Base-by-base conservation (phyloP, 1,140 invertebrate genomes). In the Himalopsyche phryganea region DNA sequence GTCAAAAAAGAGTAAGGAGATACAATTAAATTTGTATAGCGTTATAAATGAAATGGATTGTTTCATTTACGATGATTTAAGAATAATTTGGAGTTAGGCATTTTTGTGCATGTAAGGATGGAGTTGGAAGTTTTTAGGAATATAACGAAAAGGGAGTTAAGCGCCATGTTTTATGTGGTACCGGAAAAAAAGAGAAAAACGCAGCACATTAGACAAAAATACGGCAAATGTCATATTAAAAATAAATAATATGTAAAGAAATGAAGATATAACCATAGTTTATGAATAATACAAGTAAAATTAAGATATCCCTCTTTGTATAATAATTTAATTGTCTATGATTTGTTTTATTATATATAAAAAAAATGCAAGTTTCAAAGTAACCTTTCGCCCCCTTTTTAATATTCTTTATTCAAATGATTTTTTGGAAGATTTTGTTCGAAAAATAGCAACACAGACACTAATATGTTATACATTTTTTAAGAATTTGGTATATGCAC, bases 161-260 rank as follows among this genome's bases (percentile, higher is more conserved):
- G 9, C 46, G 18, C 45, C 19, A 23, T 11, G 33, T 32, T 28
- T 45, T 19, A 17, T 28, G 3, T 9, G 46, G 41, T 41, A 63
- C 56, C 61, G 56, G 56, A 59, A 63, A 55, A 15, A 53, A 61
- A 62, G 46, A 59, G 52, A 59, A 53, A 63, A 54, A 51, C 59
- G 61, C 56, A 63, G 61, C 61, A 63, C 54, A 48, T 63, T 58
- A 63, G 56, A 58, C 49, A 62, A 28, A 45, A 9, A n/a, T 46
- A 28, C 45, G 40, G 32, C 20, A 33, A 44, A n/a, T n/a, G n/a
- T 3, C 14, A 32, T 13, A 15, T 44, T 15, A 32, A 32, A 52
- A 13, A 52, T 14, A 32, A 48, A 10, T 10, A 13, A 13, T 15
- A 46, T 19, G 17, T 11, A 19, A 19, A 19, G 6, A 48, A 48